These are phyloP conservation scores for Callorhinus ursinus DNA, from an alignment of 2,113 vertebrate genomes.

Conservation along the genomic window DNA sequence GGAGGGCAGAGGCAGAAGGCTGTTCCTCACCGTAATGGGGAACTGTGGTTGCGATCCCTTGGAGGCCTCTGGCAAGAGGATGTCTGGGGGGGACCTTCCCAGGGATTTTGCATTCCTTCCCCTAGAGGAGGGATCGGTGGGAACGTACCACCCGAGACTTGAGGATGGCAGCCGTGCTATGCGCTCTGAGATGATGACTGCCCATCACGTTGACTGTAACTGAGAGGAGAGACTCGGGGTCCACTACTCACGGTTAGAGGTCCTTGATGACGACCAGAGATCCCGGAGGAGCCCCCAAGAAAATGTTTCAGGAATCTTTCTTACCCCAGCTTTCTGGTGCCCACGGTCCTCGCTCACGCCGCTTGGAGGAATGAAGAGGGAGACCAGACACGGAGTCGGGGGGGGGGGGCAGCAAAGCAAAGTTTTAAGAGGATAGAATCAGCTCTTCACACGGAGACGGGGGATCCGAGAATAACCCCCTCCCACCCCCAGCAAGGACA, in stretches of 20 bases:
- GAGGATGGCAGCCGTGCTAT: accelerated
- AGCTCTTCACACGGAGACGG: not conserved
- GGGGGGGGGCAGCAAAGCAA: not conserved
- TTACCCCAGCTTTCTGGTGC: not conserved
- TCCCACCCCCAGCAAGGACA: not conserved
- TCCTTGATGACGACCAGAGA: not conserved
- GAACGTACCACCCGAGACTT: not conserved
- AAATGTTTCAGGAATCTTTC: not conserved
- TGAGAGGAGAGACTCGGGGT: not conserved
- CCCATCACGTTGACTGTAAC: not conserved
- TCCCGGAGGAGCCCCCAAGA: not conserved
- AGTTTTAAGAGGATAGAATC: not conserved
- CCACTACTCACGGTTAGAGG: not conserved
- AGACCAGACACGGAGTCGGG: not conserved
- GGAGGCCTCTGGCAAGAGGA: too few relatives aligned
- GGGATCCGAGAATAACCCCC: not conserved
- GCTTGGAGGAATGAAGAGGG: not conserved
- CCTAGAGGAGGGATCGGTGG: not conserved
- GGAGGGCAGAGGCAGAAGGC: not conserved
- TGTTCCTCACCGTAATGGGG: too few relatives aligned
- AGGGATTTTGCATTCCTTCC: not conserved
- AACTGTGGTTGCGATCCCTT: too few relatives aligned
- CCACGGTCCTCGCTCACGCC: not conserved
- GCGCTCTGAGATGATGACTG: not conserved
- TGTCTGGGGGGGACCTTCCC: not conserved